Conservation (phyloP, 2,113 vertebrate species). For the Myrmophylax atrothorax region DNA sequence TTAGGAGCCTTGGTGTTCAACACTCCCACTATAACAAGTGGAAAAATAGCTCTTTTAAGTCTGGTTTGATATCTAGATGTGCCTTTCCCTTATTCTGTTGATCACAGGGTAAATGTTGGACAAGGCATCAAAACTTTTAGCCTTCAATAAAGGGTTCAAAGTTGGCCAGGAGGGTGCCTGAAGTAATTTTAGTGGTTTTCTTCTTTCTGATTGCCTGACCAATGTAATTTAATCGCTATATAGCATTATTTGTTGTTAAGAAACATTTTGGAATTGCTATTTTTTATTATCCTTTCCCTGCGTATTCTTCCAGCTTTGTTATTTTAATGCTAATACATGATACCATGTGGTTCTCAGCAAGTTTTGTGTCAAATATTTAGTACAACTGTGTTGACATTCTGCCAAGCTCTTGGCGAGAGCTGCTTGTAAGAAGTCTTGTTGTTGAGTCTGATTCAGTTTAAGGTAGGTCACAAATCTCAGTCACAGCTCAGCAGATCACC, state of each 20-base stretch:
- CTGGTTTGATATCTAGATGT: not conserved
- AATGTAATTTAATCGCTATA: not conserved
- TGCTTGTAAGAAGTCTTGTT: slow-evolving; percentile 37
- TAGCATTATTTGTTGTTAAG: not conserved
- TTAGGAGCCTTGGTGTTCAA: not conserved
- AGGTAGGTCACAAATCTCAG: slow-evolving; percentile 41
- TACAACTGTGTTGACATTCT: slow-evolving; percentile 43
- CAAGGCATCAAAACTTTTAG: not conserved
- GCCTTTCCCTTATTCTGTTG: not conserved
- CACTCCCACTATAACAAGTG: rapidly evolving
- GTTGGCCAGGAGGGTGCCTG: not conserved
- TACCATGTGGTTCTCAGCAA: slow-evolving; percentile 14
- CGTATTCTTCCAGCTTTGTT: not conserved
- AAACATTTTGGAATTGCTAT: not conserved
- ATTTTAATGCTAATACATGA: not conserved
- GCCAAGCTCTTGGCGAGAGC: slow-evolving; percentile 43
- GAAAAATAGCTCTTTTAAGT: not conserved
- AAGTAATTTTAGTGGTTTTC: not conserved
- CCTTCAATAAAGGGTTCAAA: not conserved
- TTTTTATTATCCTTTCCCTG: not conserved
- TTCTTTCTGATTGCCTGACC: not conserved
- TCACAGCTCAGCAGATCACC: slow-evolving; percentile 22
- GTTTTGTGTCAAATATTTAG: slow-evolving; percentile 21
- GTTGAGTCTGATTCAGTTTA: slow-evolving; percentile 46
- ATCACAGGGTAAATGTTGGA: not conserved